These are phyloP conservation scores for Neomorphus geoffroyi DNA, from an alignment of 2,797 vertebrate genomes.

Conservation along the genomic window DNA sequence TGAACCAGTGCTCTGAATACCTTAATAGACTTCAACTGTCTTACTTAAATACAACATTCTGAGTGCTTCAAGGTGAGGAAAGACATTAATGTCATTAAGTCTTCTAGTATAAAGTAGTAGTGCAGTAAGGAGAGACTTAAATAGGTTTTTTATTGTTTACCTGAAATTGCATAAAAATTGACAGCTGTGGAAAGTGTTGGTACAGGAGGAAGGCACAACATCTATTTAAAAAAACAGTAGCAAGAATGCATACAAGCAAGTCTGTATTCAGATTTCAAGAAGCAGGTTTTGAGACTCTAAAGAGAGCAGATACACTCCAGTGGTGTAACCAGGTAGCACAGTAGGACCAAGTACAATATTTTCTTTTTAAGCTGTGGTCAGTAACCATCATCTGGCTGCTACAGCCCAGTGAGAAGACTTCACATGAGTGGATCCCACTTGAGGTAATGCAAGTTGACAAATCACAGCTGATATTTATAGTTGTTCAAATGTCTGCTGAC, in stretches of 20 bases:
- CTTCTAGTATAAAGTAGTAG: background rate
- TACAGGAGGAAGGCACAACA: background rate
- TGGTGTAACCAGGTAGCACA: background rate
- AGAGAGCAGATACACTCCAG: background rate
- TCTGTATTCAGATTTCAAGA: background rate
- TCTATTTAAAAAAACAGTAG: background rate
- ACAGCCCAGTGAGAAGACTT: background rate
- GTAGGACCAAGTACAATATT: fast-evolving
- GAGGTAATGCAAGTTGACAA: background rate
- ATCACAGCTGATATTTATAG: background rate
- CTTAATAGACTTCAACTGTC: background rate
- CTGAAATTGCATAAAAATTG: background rate
- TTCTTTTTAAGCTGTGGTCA: background rate
- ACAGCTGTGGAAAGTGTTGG: background rate
- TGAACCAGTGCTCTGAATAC: background rate
- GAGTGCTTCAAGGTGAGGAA: background rate
- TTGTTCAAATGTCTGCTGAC: background rate
- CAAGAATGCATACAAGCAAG: background rate
- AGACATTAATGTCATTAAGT: background rate
- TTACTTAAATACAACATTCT: background rate
- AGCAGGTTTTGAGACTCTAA: background rate
- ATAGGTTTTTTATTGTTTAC: background rate
- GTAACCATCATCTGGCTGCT: background rate
- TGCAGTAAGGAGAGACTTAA: background rate
- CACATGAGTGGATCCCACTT: background rate